phyloP scores from a whole-genome alignment of 2,113 vertebrate genomes.

The Lontra canadensis region DNA sequence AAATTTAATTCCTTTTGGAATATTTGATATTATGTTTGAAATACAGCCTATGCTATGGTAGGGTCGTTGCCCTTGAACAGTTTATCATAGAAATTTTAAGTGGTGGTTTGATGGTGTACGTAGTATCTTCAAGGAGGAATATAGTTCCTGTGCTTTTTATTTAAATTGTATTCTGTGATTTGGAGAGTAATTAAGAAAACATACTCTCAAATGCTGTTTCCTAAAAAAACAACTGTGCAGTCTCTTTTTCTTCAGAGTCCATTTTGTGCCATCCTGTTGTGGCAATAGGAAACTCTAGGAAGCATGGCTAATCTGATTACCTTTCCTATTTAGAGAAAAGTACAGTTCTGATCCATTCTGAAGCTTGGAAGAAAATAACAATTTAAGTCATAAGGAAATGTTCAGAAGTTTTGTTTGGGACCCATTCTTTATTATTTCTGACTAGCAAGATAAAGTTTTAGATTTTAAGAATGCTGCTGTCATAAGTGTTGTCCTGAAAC shows the following conservation, averaged over 20 bases:
- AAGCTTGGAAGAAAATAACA: constrained; percentile 55
- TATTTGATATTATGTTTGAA: constrained; percentile 26
- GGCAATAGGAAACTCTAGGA: constrained; percentile 12
- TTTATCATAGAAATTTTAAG: not conserved
- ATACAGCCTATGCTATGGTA: fast-evolving
- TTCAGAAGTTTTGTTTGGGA: constrained; percentile 54
- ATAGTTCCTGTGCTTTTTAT: constrained; percentile 43
- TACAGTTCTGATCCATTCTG: constrained; percentile 52
- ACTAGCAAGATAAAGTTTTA: not conserved
- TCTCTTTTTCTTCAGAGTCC: constrained; percentile 42
- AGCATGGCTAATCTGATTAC: constrained; percentile 3
- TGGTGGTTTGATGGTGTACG: not conserved
- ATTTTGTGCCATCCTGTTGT: not conserved
- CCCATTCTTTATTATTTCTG: constrained; percentile 25
- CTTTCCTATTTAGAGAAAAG: constrained; percentile 54
- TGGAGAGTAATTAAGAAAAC: constrained; percentile 15
- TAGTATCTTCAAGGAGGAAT: constrained; percentile 37
- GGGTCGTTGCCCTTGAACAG: not conserved
- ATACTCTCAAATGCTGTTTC: constrained; percentile 38
- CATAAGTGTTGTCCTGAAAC: not conserved
- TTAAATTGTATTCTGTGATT: constrained; percentile 41
- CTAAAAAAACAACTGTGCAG: not conserved
- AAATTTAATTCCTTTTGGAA: constrained; percentile 32
- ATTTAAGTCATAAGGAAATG: constrained; percentile 46
- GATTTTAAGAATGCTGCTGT: not conserved